Evolutionary conservation across 2,888 invertebrate genomes (phyloP).

Genomic region (Zaprionus bogoriensis): DNA sequence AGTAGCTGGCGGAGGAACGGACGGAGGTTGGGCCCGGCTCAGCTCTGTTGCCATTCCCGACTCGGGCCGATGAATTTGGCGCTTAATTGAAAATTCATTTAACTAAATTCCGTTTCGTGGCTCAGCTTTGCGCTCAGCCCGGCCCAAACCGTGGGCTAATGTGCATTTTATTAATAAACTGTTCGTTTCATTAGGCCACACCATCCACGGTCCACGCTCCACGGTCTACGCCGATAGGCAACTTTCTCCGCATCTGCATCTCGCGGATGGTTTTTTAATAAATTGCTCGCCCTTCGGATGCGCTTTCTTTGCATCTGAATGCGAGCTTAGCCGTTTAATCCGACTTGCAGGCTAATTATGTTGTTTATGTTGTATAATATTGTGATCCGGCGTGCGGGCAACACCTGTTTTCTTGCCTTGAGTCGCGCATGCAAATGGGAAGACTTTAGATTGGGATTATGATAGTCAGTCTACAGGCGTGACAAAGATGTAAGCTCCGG

Average conservation of each 20-base stretch:
- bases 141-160: conserved; percentile 64
- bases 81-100: conserved; percentile 76
- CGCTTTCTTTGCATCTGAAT: conserved; percentile 56
- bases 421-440: conserved; percentile 52
- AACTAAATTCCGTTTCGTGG: conserved; percentile 51
- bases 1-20: conserved; percentile 44
- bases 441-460: conserved; percentile 26
- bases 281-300: conserved; percentile 56
- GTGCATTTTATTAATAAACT: conserved; percentile 74
- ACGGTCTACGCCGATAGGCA: conserved; percentile 42
- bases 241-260: conserved; percentile 61
- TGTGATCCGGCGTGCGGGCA: conserved; percentile 51
- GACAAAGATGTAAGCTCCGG: conserved; percentile 17
- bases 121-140: not conserved
- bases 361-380: conserved; percentile 74
- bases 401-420: conserved; percentile 60
- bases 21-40: not conserved
- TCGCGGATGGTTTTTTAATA: conserved; percentile 56
- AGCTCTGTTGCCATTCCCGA: conserved; percentile 45
- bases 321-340: conserved; percentile 31
- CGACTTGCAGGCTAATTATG: conserved; percentile 63
- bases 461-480: conserved; percentile 15
- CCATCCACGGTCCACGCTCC: conserved; percentile 1
- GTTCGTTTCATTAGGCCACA: conserved; percentile 64
- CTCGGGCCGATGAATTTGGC: conserved; percentile 49